Conservation (phyloP, 2,888 invertebrate species). For the Osmoderma eremita region DNA sequence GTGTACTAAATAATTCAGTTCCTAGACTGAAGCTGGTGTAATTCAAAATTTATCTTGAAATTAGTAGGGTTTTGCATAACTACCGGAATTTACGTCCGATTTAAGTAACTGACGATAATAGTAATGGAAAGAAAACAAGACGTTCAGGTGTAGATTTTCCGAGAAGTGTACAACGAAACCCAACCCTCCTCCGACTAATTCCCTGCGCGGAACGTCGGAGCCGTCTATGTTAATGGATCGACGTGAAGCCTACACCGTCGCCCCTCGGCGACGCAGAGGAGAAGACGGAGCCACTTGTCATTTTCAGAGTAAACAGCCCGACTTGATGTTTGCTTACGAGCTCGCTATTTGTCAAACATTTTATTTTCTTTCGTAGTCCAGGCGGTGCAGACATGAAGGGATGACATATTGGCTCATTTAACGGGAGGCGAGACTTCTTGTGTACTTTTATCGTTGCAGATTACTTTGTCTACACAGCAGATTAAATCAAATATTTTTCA, state of each 20-base stretch:
- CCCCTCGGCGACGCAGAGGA: constrained; percentile 46
- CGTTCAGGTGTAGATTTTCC: constrained; percentile 12
- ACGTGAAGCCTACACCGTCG: constrained; percentile 47
- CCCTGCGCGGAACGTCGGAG: constrained; percentile 3
- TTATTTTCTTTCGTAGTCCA: constrained; percentile 61
- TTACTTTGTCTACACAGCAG: constrained; percentile 64
- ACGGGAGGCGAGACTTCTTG: constrained; percentile 61
- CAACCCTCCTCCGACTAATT: constrained; percentile 1
- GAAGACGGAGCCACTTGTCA: constrained; percentile 60
- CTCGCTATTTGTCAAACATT: constrained; percentile 64
- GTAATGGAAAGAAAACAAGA: background rate
- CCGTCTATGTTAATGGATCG: constrained; percentile 46
- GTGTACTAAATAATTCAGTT: no score
- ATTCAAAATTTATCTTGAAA: no score
- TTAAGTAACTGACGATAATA: no score
- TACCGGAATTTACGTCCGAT: no score
- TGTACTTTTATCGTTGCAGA: constrained; percentile 63
- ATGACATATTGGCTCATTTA: constrained; percentile 62
- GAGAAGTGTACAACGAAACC: background rate
- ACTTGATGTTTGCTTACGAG: constrained; percentile 62
- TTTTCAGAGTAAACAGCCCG: constrained; percentile 61
- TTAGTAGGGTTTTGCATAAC: no score
- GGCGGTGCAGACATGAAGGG: constrained; percentile 55
- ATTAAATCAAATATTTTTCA: constrained; percentile 65
- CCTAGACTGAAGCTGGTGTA: no score